Percentiles rank a stretch among this genome's conserved stretches.
Conservation (phyloP, 2,888 invertebrate species). For the Limenitis arthemis region DNA sequence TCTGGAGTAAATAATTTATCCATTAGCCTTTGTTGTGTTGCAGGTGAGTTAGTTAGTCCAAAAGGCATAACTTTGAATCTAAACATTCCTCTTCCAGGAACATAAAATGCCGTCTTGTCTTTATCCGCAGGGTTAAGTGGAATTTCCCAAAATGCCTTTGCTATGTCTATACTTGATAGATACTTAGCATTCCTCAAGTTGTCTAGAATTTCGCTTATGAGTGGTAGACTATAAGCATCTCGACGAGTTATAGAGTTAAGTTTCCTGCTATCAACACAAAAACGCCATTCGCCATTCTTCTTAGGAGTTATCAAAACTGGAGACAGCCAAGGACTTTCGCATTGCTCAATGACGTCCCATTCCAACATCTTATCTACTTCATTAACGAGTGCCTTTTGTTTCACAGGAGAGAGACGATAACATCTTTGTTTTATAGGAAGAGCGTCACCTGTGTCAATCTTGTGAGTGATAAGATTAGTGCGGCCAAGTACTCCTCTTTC, state of each 20-base stretch:
- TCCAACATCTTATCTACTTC: neutral
- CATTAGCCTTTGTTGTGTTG: too few relatives aligned
- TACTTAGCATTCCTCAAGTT: neutral
- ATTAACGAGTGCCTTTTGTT: neutral
- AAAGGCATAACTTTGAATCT: too few relatives aligned
- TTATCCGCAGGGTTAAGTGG: too few relatives aligned
- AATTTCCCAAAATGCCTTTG: too few relatives aligned
- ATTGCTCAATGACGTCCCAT: neutral
- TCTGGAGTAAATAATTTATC: too few relatives aligned
- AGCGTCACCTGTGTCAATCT: neutral
- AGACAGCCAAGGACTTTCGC: neutral
- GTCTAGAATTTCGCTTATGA: neutral
- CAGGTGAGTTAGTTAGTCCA: too few relatives aligned
- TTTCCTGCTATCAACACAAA: neutral
- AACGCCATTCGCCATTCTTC: neutral
- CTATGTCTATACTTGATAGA: neutral
- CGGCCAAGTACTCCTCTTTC: neutral
- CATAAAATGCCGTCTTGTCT: too few relatives aligned
- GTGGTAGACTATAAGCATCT: neutral
- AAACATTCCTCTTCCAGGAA: too few relatives aligned
- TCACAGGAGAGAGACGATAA: neutral
- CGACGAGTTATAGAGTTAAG: neutral
- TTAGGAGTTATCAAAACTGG: too few relatives aligned
- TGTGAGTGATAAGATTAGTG: slow-evolving; percentile 5
- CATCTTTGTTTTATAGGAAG: neutral